Evolutionary conservation across 2,888 invertebrate genomes (phyloP), one percentile per base, ranked within the genome.

Genomic region (Escarpia spicata): DNA sequence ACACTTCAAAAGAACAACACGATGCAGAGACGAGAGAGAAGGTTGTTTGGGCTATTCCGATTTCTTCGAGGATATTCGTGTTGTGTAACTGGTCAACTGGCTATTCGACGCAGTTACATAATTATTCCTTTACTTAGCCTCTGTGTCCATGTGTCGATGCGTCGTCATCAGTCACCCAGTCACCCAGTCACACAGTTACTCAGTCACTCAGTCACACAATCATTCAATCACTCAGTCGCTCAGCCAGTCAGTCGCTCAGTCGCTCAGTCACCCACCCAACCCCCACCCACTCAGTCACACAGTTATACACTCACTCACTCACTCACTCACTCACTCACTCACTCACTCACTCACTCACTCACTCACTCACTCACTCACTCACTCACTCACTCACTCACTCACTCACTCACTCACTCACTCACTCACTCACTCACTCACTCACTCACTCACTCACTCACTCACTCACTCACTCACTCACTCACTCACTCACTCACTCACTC

Each of bases 351-450:
- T 37, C 37, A 94, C 93, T 93, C 94, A 93, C 93, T 92, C 93
- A 93, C 92, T 93, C 93, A 93, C 92, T 93, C 93, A 93, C 92
- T 93, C 93, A 93, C 92, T 93, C 93, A 93, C 93, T 93, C 93
- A 93, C 93, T 93, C 92, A 93, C 91, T 93, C 92, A 92, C 93
- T 92, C 92, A 93, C 91, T 93, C 93, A 93, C 92, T 93, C 93
- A 93, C 93, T 93, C 93, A 93, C 93, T 93, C 93, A 93, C 91
- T 93, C 93, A 92, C 91, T 92, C 31, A 92, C 9, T 90, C 3
- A 26, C 31, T 37, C 26, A 43, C 45, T 26, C 15, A 26, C 91
- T 43, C 43, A 43, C 93, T 37, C 92, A 92, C 26, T 43, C 93
- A 1, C 45, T 52, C 92, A 92, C 3, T 43, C 44, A 92, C 44